Evolutionary conservation across 2,888 invertebrate genomes (phyloP), one percentile per base, ranked within the genome.

Genomic region (Lepidonotus clava): DNA sequence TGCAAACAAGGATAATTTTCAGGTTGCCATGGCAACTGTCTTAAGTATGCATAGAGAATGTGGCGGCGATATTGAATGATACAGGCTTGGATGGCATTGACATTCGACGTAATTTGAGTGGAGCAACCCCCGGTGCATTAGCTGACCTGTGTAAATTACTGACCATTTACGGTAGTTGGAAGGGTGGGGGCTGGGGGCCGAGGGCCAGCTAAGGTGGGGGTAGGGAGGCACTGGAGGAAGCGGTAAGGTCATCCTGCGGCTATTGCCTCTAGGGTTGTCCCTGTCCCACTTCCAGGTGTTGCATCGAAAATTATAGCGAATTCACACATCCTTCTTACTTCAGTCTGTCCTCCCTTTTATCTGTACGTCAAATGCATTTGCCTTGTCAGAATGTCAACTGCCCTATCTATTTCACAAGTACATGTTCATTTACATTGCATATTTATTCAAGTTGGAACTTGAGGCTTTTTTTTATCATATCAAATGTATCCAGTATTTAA

Each of bases 1-100:
- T 76, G 76, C 76, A 76, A 76, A 76, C 76, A 76, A 38, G 76
- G 76, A 76, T 76, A 76, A 76, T 76, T 76, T 76, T 76, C 76
- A 76, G 38, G 76, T 76, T 76, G 40, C 76, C 76, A 76, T 76
- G 76, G 76, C 76, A 76, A 76, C 76, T n/a, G 76, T 36, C 76
- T 40, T 76, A 36, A 76, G 76, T 76, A 76, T 76, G 76, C 76
- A 76, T 76, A 76, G 76, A 76, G 40, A 76, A 76, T 76, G 36
- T 76, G 38, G 38, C 18, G n/a, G 76, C 76, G 76, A 76, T 76
- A 76, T 76, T 76, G 76, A 76, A 76, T 76, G 76, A 76, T 76
- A 76, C 76, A 76, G 76, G 38, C 38, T 76, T 40, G 36, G 76
- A 40, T 76, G 76, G 76, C 76, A 76, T 76, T 76, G 76, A 76